Evolutionary conservation across 53 echinoderm and acorn worm genomes (phyloP), one percentile per base, ranked within the genome.

Genomic region (Holothuria scabra): DNA sequence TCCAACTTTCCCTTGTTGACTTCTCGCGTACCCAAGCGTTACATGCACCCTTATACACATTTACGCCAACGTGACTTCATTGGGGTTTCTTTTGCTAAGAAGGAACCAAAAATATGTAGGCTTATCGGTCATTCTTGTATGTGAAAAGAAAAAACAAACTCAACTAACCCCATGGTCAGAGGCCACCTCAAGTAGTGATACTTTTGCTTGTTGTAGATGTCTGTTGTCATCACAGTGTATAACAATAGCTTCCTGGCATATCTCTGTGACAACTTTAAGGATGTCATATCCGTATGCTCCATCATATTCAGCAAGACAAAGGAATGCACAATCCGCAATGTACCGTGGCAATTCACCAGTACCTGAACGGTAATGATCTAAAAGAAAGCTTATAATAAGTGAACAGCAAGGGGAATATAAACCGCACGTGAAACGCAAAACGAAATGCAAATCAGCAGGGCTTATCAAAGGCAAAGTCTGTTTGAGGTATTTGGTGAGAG

Each of bases 141-240:
- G 35, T 35, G 3, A 35, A 35, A 35, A 35, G 35, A 35, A 35
- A 35, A 35, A 35, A 35, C 3, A 35, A 35, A 35, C 3, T 35
- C 35, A 35, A 35, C 35, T 66, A 31, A 66, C 66, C 66, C 33
- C 14, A 26, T 29, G 33, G 0, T 12, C 28, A 9, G 66, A 66
- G 8, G 66, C 66, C 29, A 25, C 29, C 7, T 29, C 33, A 13
- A 66, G 25, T 33, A 66, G 29, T 31, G 66, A 66, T 18, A 66
- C 66, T 20, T 66, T 66, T 66, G 66, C 29, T 3, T 33, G 29
- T 20, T 31, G 66, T 33, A 66, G 28, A 11, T 31, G 28, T 66
- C 25, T 29, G 33, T 13, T 66, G 13, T 86, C 86, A 48, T 79
- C 66, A 20, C 55, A 76, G 65, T n/a, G 28, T 21, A 76, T 35